These are phyloP conservation scores for Bombus confusus DNA, from an alignment of 1,140 invertebrate genomes.

Conservation along the genomic window DNA sequence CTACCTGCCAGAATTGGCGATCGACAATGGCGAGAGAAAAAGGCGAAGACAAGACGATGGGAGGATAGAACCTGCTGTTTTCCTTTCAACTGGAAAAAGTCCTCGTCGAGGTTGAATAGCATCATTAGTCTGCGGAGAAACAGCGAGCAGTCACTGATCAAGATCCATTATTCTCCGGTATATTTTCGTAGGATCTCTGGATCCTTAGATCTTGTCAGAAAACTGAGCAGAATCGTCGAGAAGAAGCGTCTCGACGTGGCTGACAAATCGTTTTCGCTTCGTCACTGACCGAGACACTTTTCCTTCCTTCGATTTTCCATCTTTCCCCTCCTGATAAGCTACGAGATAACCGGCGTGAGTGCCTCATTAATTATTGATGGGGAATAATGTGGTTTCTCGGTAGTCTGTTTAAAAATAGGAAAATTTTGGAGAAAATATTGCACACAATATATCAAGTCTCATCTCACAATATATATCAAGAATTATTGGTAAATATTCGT, in stretches of 20 bases:
- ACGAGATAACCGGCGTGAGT: slow-evolving; percentile 1
- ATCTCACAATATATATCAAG: neutral
- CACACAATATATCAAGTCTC: neutral
- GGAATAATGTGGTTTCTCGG: neutral
- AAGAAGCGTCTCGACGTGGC: slow-evolving; percentile 15
- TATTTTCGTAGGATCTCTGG: slow-evolving; percentile 68
- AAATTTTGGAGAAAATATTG: neutral
- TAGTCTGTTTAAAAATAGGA: neutral
- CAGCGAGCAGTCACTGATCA: slow-evolving; percentile 67
- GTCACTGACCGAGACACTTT: slow-evolving; percentile 56
- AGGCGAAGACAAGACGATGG: slow-evolving; percentile 46
- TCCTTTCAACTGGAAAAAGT: slow-evolving; percentile 65
- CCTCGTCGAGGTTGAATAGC: slow-evolving; percentile 68
- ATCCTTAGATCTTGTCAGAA: slow-evolving; percentile 43
- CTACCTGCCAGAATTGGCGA: slow-evolving; percentile 65
- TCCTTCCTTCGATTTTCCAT: slow-evolving; percentile 54
- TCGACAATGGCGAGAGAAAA: slow-evolving; percentile 52
- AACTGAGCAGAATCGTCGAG: slow-evolving; percentile 16
- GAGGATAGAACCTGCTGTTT: slow-evolving; percentile 73
- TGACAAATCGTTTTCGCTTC: slow-evolving; percentile 69
- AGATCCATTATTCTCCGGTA: slow-evolving; percentile 60
- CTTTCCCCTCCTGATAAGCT: slow-evolving; percentile 37
- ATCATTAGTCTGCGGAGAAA: slow-evolving; percentile 72
- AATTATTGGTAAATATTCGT: too few species aligned
- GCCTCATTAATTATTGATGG: slow-evolving; percentile 58